These are phyloP conservation scores for Trissoscelio sp. DNA, from an alignment of 2,888 invertebrate species.

Conservation along the genomic window DNA sequence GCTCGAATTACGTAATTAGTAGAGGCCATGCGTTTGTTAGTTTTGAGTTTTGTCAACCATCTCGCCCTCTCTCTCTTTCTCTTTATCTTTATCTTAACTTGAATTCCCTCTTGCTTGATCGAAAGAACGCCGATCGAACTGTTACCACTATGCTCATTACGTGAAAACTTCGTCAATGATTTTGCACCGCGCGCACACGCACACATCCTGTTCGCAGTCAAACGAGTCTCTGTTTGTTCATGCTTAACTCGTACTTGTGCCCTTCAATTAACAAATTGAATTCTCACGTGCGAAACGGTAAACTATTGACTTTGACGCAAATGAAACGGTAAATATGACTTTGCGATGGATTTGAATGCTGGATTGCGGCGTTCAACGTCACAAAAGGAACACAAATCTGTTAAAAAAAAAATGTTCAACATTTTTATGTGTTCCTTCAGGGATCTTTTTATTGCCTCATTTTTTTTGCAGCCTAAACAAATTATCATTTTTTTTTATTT, in stretches of 20 bases:
- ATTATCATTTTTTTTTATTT: too few species aligned
- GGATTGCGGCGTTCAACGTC: constrained; percentile 1
- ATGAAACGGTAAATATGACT: constrained; percentile 27
- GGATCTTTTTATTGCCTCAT: neutral
- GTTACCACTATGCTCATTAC: constrained; percentile 24
- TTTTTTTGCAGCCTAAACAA: too few species aligned
- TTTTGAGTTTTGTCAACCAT: constrained; percentile 11
- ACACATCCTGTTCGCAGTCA: too few species aligned
- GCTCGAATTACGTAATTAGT: constrained; percentile 47
- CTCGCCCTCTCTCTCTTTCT: neutral
- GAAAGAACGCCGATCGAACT: constrained; percentile 10
- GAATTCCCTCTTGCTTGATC: neutral
- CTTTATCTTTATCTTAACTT: neutral
- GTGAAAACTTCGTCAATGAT: constrained; percentile 72
- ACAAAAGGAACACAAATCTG: constrained; percentile 28
- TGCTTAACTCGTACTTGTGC: constrained; percentile 48
- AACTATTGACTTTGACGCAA: constrained; percentile 37
- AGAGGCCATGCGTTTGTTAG: constrained; percentile 66
- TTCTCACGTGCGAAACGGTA: constrained; percentile 21
- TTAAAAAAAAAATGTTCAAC: neutral
- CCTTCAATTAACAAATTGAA: constrained; percentile 47
- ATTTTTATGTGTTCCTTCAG: neutral
- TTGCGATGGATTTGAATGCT: neutral
- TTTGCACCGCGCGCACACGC: constrained; percentile 79
- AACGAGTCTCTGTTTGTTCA: constrained; percentile 69